phyloP scores from a whole-genome alignment of 2,113 vertebrate genomes.

The Archocentrus centrarchus region DNA sequence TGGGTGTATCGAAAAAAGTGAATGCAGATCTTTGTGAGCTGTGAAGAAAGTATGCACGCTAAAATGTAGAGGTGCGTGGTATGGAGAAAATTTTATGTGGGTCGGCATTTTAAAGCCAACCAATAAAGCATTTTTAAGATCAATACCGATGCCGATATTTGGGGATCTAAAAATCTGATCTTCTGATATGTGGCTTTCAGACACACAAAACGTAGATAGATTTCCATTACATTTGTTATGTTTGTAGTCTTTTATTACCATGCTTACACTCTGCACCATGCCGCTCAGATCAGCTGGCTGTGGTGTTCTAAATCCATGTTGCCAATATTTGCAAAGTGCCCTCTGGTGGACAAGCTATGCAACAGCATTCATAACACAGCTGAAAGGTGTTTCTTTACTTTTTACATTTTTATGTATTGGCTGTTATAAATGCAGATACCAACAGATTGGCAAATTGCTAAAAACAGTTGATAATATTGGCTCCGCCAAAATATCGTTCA shows the following conservation, averaged over 20 bases:
- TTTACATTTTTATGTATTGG: neutral
- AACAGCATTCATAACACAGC: neutral
- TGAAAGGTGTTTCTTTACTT: neutral
- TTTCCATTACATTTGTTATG: neutral
- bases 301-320: neutral
- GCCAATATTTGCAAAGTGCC: neutral
- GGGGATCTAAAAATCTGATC: neutral
- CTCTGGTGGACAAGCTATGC: neutral
- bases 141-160: fast-evolving
- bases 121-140: neutral
- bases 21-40: neutral
- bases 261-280: too few species aligned
- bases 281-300: neutral
- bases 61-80: neutral
- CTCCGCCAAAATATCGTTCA: too few species aligned
- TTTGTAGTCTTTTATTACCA: neutral
- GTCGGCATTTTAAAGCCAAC: neutral
- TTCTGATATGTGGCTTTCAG: neutral
- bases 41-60: neutral
- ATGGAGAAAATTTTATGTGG: neutral
- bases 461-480: too few species aligned
- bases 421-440: neutral
- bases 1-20: neutral
- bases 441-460: neutral
- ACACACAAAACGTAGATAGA: neutral